These are phyloP conservation scores for Centroberyx gerrardi DNA, from an alignment of 2,797 vertebrate genomes.

Conservation along the genomic window DNA sequence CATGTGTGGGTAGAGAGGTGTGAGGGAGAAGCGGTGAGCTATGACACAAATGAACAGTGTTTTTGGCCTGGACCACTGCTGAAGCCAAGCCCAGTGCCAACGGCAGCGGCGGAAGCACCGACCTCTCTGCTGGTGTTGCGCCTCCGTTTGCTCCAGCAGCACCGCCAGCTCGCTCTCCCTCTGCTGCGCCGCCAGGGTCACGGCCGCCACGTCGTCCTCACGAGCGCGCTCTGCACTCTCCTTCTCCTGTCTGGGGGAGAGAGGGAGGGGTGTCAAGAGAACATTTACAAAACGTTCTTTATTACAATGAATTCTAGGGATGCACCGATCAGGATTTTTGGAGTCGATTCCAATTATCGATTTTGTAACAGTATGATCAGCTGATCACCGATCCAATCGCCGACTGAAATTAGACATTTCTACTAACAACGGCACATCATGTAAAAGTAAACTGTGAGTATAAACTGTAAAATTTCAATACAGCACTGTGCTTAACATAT, in stretches of 20 bases:
- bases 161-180: conserved; percentile 90
- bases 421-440: neutral
- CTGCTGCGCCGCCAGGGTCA: conserved; percentile 88
- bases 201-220: conserved; percentile 87
- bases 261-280: conserved; percentile 14
- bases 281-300: neutral
- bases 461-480: neutral
- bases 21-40: neutral
- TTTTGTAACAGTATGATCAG: too few species aligned
- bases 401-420: too few species aligned
- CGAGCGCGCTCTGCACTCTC: conserved; percentile 87
- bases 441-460: neutral
- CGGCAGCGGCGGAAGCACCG: conserved; percentile 82
- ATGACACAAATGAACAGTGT: neutral
- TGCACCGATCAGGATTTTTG: neutral
- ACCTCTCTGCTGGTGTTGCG: conserved; percentile 93
- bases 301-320: neutral
- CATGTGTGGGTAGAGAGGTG: neutral
- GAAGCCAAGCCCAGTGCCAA: conserved; percentile 83
- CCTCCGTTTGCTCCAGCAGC: conserved; percentile 92
- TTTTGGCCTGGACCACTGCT: neutral
- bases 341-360: too few species aligned
- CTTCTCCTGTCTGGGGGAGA: conserved; percentile 88
- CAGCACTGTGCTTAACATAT: too few species aligned
- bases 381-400: too few species aligned